Percentiles rank a stretch among this genome's conserved stretches.
Evolutionary conservation across 2,888 invertebrate species (phyloP).

Genomic region (Emmelina monodactyla): DNA sequence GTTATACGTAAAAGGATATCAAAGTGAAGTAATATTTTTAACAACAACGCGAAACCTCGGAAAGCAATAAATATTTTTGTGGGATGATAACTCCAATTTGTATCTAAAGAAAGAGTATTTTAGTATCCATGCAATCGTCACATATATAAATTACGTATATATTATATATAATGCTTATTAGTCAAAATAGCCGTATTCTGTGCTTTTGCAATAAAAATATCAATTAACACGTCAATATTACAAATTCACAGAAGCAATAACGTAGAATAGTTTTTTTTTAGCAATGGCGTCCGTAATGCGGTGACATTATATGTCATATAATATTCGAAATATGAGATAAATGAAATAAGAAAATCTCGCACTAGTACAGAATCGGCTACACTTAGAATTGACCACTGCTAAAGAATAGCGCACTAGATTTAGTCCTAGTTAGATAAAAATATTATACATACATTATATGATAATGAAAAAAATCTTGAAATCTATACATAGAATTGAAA

Average conservation of each 20-base stretch:
- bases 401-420: slow-evolving; percentile 59
- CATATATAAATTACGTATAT: slow-evolving; percentile 13
- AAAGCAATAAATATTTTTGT: slow-evolving; percentile 64
- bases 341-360: slow-evolving; percentile 17
- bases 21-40: slow-evolving; percentile 38
- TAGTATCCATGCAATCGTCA: slow-evolving; percentile 42
- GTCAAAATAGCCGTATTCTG: slow-evolving; percentile 30
- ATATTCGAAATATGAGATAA: slow-evolving; percentile 7
- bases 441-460: slow-evolving; percentile 47
- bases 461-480: slow-evolving; percentile 53
- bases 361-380: slow-evolving; percentile 31
- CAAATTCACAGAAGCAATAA: too few species aligned
- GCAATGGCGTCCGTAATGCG: too few species aligned
- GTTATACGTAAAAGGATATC: slow-evolving; percentile 21
- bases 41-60: slow-evolving; percentile 48
- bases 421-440: slow-evolving; percentile 58
- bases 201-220: too few species aligned
- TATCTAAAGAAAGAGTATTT: slow-evolving; percentile 51
- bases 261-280: too few species aligned
- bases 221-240: too few species aligned
- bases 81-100: slow-evolving; percentile 39
- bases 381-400: slow-evolving; percentile 61
- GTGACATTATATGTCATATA: too few species aligned
- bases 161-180: slow-evolving; percentile 45
- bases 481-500: slow-evolving; percentile 64